Conservation (phyloP, 2,113 vertebrate genomes). For the Passer montanus region DNA sequence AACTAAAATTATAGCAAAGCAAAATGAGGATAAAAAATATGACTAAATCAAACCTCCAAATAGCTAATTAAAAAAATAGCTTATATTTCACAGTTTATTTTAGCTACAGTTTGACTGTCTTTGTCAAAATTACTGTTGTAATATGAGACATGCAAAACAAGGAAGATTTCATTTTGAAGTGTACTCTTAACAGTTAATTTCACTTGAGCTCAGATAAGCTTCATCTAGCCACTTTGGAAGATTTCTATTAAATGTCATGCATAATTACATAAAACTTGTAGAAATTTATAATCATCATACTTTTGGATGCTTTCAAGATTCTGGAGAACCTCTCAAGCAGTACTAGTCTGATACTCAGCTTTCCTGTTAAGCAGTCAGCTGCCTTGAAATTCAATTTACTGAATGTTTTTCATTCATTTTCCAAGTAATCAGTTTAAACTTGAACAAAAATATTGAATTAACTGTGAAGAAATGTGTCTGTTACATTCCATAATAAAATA, state of each 20-base stretch:
- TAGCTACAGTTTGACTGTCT: neutral
- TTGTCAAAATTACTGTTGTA: slow-evolving; percentile 38
- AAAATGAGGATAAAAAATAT: neutral
- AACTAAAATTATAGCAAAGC: neutral
- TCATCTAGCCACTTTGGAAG: slow-evolving; percentile 58
- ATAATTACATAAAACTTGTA: slow-evolving; percentile 73
- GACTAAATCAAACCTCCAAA: neutral
- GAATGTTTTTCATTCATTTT: slow-evolving; percentile 47
- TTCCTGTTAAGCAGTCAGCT: slow-evolving; percentile 51
- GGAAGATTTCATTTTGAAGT: slow-evolving; percentile 20
- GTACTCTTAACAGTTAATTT: slow-evolving; percentile 57
- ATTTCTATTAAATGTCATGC: slow-evolving; percentile 72
- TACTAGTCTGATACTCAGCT: slow-evolving; percentile 57
- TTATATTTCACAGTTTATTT: neutral
- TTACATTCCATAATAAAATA: slow-evolving; percentile 6
- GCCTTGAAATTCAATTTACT: slow-evolving; percentile 44
- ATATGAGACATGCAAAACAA: slow-evolving; percentile 2
- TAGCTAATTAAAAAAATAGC: neutral
- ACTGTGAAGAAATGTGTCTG: slow-evolving; percentile 2
- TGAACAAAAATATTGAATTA: slow-evolving; percentile 58
- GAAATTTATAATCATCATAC: slow-evolving; percentile 69
- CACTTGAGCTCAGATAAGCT: slow-evolving; percentile 54
- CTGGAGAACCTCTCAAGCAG: slow-evolving; percentile 70
- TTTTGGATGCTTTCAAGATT: slow-evolving; percentile 66
- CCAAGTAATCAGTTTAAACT: slow-evolving; percentile 50